A percentile compares a stretch with the other conserved stretches of the same genome.
Evolutionary conservation across 2,113 vertebrate genomes (phyloP).

Genomic region (Cairina moschata): DNA sequence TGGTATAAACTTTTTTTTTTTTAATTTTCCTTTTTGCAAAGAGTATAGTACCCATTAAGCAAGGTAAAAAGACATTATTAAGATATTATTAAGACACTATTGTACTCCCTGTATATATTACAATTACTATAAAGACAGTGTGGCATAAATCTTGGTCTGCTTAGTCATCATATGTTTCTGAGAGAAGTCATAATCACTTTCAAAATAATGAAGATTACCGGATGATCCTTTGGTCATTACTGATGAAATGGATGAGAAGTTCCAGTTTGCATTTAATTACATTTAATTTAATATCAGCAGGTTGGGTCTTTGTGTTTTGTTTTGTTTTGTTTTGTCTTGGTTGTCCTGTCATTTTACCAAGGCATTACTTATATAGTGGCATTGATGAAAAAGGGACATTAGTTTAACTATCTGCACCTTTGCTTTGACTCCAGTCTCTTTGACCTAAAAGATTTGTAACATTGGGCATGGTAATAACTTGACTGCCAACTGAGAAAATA

Average conservation of each 20-base stretch:
- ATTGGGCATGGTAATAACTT: not conserved
- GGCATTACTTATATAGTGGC: not conserved
- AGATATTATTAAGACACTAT: no score
- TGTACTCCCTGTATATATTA: not conserved
- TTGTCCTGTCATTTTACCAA: accelerated
- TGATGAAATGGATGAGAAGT: not conserved
- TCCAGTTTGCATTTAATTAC: not conserved
- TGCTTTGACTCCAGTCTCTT: not conserved
- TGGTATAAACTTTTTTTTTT: not conserved
- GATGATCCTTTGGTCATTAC: not conserved
- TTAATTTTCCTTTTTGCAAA: not conserved
- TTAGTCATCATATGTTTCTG: not conserved
- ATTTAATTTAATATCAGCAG: not conserved
- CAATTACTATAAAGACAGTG: not conserved
- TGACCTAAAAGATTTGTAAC: not conserved
- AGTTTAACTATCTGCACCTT: not conserved
- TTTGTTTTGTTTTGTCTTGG: no score
- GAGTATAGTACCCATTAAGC: not conserved
- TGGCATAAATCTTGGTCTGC: not conserved
- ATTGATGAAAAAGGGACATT: not conserved
- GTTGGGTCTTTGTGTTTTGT: no score
- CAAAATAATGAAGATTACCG: not conserved
- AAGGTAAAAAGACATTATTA: not conserved
- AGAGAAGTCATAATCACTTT: not conserved
- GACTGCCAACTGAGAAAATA: not conserved